phyloP scores from a whole-genome alignment of 53 echinoderm and acorn worm species.

The Stichopus horrens region DNA sequence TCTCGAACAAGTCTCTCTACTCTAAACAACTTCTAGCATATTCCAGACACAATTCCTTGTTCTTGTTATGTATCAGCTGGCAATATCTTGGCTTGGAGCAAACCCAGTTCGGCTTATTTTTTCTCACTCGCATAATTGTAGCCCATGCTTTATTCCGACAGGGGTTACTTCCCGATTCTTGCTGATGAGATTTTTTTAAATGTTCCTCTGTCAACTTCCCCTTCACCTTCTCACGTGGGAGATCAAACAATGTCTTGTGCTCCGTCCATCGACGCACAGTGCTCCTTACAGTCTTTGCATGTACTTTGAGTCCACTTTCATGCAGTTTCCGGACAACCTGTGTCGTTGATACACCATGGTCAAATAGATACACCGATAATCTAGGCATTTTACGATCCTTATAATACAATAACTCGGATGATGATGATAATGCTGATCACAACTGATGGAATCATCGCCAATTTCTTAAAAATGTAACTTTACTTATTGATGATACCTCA shows the following conservation, averaged over 20 bases:
- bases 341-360: neutral
- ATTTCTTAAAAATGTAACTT: no score
- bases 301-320: neutral
- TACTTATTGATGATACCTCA: no score
- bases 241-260: neutral
- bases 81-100: constrained; percentile 11
- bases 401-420: no score
- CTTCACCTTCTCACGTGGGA: neutral
- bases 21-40: constrained; percentile 17
- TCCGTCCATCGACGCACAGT: neutral
- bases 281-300: neutral
- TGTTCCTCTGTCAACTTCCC: neutral
- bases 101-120: constrained; percentile 40
- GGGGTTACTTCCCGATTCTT: constrained; percentile 23
- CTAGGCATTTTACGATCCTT: neutral
- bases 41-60: constrained; percentile 4
- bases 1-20: constrained; percentile 17
- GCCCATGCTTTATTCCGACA: neutral
- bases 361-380: neutral
- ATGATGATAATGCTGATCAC: no score
- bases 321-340: neutral
- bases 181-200: neutral
- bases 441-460: no score
- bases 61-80: constrained; percentile 18
- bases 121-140: constrained; percentile 37